Evolutionary conservation across 30 jellyfish, hydroid and myxozoan genomes (phyloP), one percentile per base, ranked within the genome.

Genomic region (Aurelia coerulea): DNA sequence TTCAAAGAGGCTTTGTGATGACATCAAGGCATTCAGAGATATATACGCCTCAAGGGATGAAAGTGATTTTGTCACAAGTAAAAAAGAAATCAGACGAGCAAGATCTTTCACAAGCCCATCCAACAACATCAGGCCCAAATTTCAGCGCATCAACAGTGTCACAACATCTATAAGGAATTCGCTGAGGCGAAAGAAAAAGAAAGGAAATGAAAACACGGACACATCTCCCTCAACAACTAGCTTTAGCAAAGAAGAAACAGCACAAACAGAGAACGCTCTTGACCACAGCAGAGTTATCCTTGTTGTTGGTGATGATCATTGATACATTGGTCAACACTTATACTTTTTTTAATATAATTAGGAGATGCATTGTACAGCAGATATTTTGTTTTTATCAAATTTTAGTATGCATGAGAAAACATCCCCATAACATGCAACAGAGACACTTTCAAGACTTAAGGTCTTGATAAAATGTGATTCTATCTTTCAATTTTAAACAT

Each of bases 21-120:
- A 86, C 60, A 76, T 86, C 12, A 76, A 66, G 16, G 90, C 90
- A 51, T 86, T 76, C 80, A 51, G 85, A 76, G 90, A 79, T 11
- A 78, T 86, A 65, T 86, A 63, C 56, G 81, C 78, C 39, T 76
- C 89, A 12, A 65, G 90, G 23, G 95, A 86, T 76, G 93, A 84
- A 52, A 67, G 54, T 62, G 95, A 86, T 62, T 86, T 86, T 59
- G 31, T 79, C 32, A 66, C 89, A 5, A 86, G 74, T 18, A 86
- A 76, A 65, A 74, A 63, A 32, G 93, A 84, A 10, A 66, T 84
- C 4, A 62, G 39, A 65, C 46, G 93, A 49, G 93, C 69, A 34
- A 62, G 50, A 46, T 60, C 88, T 6, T 84, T 73, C 49, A 13
- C 83, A 62, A 73, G 87, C 52, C 93, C 84, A 33, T 60, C 83